Conservation (phyloP, 2,113 vertebrate genomes). For the Nettapus auritus region DNA sequence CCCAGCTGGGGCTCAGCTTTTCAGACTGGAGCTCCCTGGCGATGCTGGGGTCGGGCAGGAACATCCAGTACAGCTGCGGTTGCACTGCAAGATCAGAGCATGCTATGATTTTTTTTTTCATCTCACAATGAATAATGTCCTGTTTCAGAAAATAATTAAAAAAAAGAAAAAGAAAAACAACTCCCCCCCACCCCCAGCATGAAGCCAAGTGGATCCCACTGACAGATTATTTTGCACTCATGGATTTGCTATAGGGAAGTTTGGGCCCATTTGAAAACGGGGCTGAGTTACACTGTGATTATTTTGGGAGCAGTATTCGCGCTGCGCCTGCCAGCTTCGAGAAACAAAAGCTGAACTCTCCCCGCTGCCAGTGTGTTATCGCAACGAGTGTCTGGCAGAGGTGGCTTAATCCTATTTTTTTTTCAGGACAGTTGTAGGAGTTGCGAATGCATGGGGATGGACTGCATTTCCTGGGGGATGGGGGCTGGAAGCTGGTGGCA, state of each 20-base stretch:
- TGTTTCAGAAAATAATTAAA: not conserved
- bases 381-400: not conserved
- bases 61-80: not conserved
- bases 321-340: not conserved
- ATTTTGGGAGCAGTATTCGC: not conserved
- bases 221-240: not conserved
- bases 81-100: not conserved
- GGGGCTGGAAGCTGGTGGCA: not conserved
- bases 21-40: not conserved
- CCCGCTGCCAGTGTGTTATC: not conserved
- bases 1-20: not conserved
- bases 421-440: not conserved
- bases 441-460: accelerated
- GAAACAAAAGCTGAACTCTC: not conserved
- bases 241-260: not conserved
- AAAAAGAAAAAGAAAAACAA: not conserved
- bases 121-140: not conserved
- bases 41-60: not conserved
- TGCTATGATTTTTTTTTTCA: not conserved
- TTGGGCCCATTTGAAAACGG: not conserved
- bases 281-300: not conserved
- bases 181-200: not conserved
- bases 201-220: not conserved
- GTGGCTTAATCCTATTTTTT: not conserved
- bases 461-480: not conserved